These are phyloP conservation scores for Canis aureus DNA, from an alignment of 2,113 vertebrate genomes.

Conservation along the genomic window DNA sequence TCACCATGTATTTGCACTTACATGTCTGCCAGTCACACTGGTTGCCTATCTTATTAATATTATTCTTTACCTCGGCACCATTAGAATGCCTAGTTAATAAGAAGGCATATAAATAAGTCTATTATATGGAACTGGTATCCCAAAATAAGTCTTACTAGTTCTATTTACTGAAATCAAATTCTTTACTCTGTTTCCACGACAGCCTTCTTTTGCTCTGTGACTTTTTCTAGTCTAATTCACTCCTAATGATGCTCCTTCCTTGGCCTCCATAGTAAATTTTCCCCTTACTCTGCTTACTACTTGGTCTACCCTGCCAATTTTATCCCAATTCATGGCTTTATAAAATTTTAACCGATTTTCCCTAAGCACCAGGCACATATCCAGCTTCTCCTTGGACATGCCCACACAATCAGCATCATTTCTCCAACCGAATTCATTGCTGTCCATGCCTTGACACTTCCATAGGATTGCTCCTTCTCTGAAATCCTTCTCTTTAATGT, in stretches of 20 bases:
- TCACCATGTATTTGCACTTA: conserved; percentile 6
- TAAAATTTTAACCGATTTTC: not conserved
- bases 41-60: not conserved
- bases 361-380: not conserved
- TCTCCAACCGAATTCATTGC: not conserved
- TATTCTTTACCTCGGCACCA: not conserved
- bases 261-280: not conserved
- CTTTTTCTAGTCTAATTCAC: not conserved
- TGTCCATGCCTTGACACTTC: too few species aligned
- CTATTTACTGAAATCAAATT: not conserved
- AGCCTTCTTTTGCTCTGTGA: not conserved
- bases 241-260: not conserved
- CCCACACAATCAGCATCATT: not conserved
- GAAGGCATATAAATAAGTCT: not conserved
- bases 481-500: not conserved
- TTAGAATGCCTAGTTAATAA: not conserved
- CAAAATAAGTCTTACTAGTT: not conserved
- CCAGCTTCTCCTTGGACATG: not conserved
- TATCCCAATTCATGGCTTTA: not conserved
- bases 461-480: not conserved
- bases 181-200: not conserved
- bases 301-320: not conserved
- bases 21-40: not conserved
- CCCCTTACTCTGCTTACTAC: not conserved
- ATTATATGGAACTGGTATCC: not conserved